A percentile compares a stretch with the other conserved stretches of the same genome.
Evolutionary conservation across 2,888 invertebrate species (phyloP).

Genomic region (Dolichomitus sp.): DNA sequence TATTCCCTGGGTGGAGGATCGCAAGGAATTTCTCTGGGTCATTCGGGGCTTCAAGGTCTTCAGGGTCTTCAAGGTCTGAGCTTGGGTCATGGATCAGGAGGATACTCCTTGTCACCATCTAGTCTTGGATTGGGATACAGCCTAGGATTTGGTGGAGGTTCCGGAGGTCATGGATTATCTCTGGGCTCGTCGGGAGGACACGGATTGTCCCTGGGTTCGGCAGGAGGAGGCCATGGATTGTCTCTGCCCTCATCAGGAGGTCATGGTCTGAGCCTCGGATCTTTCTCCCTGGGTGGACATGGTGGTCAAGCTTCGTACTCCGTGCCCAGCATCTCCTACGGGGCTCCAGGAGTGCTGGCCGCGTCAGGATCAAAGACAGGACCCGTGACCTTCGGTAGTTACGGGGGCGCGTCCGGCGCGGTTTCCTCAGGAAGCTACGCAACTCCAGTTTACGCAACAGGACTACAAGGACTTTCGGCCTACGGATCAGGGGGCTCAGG

Average conservation of each 20-base stretch:
- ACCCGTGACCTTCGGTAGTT: slow-evolving; percentile 80
- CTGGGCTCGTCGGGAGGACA: slow-evolving; percentile 4
- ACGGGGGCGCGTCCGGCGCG: slow-evolving; percentile 65
- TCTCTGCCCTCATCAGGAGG: slow-evolving; percentile 20
- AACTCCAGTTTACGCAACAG: slow-evolving; percentile 73
- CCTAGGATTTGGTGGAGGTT: slow-evolving; percentile 42
- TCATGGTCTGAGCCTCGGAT: slow-evolving; percentile 52
- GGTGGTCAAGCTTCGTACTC: slow-evolving; percentile 71
- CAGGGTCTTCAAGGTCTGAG: slow-evolving; percentile 66
- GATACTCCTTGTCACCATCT: slow-evolving; percentile 59
- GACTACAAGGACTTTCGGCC: slow-evolving; percentile 76
- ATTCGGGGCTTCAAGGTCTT: slow-evolving; percentile 67
- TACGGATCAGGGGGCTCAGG: slow-evolving; percentile 74
- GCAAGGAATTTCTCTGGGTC: slow-evolving; percentile 63
- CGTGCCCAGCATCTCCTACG: slow-evolving; percentile 64
- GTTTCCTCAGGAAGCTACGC: slow-evolving; percentile 57
- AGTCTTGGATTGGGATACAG: slow-evolving; percentile 56
- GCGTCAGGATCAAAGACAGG: slow-evolving; percentile 77
- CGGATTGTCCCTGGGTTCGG: slow-evolving; percentile 28
- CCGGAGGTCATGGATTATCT: slow-evolving; percentile 35
- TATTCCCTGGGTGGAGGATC: slow-evolving; percentile 68
- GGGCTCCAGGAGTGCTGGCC: slow-evolving; percentile 68
- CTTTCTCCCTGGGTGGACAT: slow-evolving; percentile 63
- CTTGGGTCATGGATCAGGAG: slow-evolving; percentile 57
- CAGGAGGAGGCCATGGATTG: slow-evolving; percentile 25